Percentiles rank a stretch among this genome's conserved stretches.
These are phyloP conservation scores for Pteromalus puparum DNA, from an alignment of 1,140 invertebrate genomes.

Conservation along the genomic window DNA sequence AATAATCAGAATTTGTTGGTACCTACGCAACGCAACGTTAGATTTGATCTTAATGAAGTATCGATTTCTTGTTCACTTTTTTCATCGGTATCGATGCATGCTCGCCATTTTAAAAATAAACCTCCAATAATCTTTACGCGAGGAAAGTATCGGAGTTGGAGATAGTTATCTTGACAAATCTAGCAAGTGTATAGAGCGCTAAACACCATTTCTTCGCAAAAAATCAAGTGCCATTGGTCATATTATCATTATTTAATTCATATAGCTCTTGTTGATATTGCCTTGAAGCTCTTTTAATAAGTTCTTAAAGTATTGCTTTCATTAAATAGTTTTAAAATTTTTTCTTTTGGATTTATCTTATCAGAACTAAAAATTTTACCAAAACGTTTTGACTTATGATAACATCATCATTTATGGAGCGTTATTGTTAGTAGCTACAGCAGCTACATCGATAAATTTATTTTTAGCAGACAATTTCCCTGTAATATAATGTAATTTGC, in stretches of 20 bases:
- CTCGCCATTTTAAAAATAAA: conserved; percentile 6
- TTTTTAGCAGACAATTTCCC: neutral
- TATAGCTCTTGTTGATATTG: neutral
- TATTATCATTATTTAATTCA: neutral
- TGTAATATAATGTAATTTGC: neutral
- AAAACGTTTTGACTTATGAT: neutral
- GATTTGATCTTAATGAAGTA: neutral
- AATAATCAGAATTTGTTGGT: too few species aligned
- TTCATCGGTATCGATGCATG: neutral
- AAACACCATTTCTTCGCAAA: too few species aligned
- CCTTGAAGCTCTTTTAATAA: neutral
- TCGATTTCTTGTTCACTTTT: neutral
- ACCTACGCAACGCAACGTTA: neutral
- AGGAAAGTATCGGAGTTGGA: neutral
- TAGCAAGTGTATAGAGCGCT: neutral
- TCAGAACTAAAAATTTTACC: too few species aligned
- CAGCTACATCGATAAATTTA: neutral
- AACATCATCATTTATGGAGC: neutral
- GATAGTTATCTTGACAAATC: neutral
- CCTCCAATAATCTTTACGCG: neutral
- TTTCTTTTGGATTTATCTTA: neutral
- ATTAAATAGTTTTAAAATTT: neutral
- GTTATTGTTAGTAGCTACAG: neutral
- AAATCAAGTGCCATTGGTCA: neutral
- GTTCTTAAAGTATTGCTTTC: too few species aligned